Evolutionary conservation across 2,797 vertebrate genomes (phyloP), one percentile per base, ranked within the genome.

Genomic region (Alosa sapidissima): DNA sequence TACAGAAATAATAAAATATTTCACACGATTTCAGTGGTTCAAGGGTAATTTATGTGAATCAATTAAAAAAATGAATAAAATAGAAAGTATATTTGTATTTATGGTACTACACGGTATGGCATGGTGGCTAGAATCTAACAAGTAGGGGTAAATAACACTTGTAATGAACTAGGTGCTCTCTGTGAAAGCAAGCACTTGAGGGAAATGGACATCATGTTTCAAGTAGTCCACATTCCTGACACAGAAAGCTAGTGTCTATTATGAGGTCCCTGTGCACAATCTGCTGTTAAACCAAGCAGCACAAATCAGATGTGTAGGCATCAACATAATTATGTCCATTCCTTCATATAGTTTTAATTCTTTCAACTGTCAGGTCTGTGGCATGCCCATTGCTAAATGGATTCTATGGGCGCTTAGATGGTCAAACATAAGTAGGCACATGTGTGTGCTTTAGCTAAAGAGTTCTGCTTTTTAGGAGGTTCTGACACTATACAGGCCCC

Each of bases 391-490:
- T 81, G 81, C 48, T 81, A 58, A 85, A 48, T 85, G 45, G 55
- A 51, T 52, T 24, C 45, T 82, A 62, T 85, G 51, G 24, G 9
- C 45, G 62, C 16, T 65, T 36, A 65, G 81, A 65, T 81, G 49
- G 84, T 6, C 81, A 54, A 16, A 60, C 21, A 24, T 85, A 81
- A 81, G 41, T 84, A 84, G 54, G 52, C 52, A 84, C 72, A 84
- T 72, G 83, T 82, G 81, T 81, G 36, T 54, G 41, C 24, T 85
- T 81, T 10, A 81, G 41, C 16, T 41, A 16, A 36, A 48, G 47
- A 49, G 36, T 62, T 85, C 62, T 82, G 62, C 60, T 36, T 41
- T 60, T 16, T 13, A 36, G 52, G 55, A 49, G 36, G 14, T 58
- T 51, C 16, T 68, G 81, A 85, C 81, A 72, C 72, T 47, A n/a